Evolutionary conservation across 1,140 invertebrate species (phyloP).

Genomic region (Drosophila asahinai): DNA sequence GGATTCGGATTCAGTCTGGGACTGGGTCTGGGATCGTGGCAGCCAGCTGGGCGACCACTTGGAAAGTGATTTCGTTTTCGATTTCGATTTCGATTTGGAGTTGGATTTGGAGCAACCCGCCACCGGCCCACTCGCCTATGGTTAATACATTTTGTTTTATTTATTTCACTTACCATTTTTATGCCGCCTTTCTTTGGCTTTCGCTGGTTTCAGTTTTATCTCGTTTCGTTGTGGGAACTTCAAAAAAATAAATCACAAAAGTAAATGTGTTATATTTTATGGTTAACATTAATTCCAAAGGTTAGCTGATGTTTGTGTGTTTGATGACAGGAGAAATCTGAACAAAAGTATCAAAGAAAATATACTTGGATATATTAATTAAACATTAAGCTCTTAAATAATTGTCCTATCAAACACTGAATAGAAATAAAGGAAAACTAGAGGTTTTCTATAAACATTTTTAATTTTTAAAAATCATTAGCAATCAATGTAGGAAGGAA

Average conservation of each 20-base stretch:
- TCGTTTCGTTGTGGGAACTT: constrained; percentile 14
- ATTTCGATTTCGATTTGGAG: constrained; percentile 17
- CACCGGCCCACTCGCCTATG: background rate
- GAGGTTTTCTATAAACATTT: no score
- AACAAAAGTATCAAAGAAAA: background rate
- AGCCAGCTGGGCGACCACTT: constrained; percentile 55
- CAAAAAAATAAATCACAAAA: background rate
- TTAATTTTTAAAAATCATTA: no score
- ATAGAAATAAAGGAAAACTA: no score
- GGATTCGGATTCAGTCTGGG: constrained; percentile 3
- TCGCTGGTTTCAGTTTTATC: constrained; percentile 12
- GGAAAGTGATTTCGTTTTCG: constrained; percentile 49
- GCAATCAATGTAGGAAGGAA: no score
- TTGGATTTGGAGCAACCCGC: constrained; percentile 11
- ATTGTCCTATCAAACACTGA: no score
- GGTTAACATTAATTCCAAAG: constrained; percentile 7
- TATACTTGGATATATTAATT: no score
- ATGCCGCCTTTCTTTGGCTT: constrained; percentile 10
- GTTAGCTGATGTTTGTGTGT: background rate
- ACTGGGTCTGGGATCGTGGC: background rate
- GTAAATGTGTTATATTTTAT: background rate
- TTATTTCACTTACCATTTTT: constrained; percentile 65
- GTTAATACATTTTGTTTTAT: constrained; percentile 2
- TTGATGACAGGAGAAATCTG: background rate
- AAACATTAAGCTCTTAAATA: no score